phyloP scores from a whole-genome alignment of 2,888 invertebrate genomes.

The Cylindroiulus punctatus region DNA sequence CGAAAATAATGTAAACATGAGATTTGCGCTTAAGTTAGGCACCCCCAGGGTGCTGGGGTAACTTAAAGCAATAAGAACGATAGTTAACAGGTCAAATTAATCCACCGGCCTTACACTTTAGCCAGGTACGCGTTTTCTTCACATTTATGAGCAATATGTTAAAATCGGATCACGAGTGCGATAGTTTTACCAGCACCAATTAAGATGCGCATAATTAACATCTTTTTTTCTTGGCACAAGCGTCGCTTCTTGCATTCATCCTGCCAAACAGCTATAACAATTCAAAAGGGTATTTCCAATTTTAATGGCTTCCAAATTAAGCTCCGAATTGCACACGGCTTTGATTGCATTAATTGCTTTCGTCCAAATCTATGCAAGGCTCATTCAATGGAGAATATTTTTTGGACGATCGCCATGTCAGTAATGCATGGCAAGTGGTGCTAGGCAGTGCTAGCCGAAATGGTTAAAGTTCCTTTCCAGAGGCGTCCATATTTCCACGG shows the following conservation, averaged over 20 bases:
- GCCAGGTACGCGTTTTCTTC: not conserved
- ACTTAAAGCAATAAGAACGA: too few relatives aligned
- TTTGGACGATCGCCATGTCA: slow-evolving; percentile 5
- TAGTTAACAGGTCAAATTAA: not conserved
- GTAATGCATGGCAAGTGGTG: not conserved
- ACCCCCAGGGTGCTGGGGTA: too few relatives aligned
- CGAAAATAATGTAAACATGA: too few relatives aligned
- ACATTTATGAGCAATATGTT: slow-evolving; percentile 12
- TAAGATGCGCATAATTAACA: slow-evolving; percentile 38
- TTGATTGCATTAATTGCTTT: slow-evolving; percentile 22
- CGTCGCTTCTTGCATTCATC: not conserved
- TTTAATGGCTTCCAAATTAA: slow-evolving; percentile 34
- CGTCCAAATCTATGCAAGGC: not conserved
- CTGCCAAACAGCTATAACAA: slow-evolving; percentile 9
- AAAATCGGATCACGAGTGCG: slow-evolving; percentile 12
- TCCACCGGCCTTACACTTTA: not conserved
- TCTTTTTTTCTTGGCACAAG: slow-evolving; percentile 14
- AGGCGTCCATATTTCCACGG: slow-evolving; percentile 4
- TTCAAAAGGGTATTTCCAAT: slow-evolving; percentile 25
- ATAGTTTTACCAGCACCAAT: slow-evolving; percentile 14
- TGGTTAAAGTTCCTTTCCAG: not conserved
- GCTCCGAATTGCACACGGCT: slow-evolving; percentile 9
- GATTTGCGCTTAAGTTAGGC: too few relatives aligned
- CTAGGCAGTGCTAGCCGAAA: not conserved
- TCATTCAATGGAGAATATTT: not conserved